Evolutionary conservation across 2,888 invertebrate species (phyloP).

Genomic region (Ochropleura plecta): DNA sequence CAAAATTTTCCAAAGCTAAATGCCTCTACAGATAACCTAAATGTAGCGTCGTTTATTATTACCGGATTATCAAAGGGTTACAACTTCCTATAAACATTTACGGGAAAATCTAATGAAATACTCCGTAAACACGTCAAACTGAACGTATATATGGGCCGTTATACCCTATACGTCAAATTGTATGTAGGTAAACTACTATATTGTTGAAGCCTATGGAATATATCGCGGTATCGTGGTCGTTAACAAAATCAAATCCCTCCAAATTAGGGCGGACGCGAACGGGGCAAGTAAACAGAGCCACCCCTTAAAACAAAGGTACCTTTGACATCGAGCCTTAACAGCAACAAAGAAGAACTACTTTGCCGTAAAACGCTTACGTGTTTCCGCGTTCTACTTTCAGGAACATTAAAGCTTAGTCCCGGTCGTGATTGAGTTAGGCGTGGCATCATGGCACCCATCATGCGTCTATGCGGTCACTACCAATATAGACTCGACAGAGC

Average conservation of each 20-base stretch:
- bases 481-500: conserved; percentile 75
- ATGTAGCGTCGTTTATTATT: conserved; percentile 52
- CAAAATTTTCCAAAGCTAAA: conserved; percentile 29
- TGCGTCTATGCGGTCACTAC: conserved; percentile 78
- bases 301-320: conserved; percentile 73
- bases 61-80: conserved; percentile 53
- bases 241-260: conserved; percentile 73
- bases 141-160: conserved; percentile 54
- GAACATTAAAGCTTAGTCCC: conserved; percentile 81
- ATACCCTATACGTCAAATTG: conserved; percentile 47
- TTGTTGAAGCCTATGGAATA: conserved; percentile 33
- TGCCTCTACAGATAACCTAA: conserved; percentile 39
- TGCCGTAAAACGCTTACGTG: conserved; percentile 68
- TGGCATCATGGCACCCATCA: conserved; percentile 83
- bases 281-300: conserved; percentile 76
- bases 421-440: conserved; percentile 86
- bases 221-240: conserved; percentile 61
- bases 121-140: conserved; percentile 52
- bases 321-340: conserved; percentile 61
- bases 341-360: conserved; percentile 70
- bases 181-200: conserved; percentile 48
- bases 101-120: conserved; percentile 51
- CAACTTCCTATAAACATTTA: conserved; percentile 57
- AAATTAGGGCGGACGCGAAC: conserved; percentile 74
- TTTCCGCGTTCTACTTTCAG: conserved; percentile 84